Evolutionary conservation across 1,140 invertebrate genomes (phyloP).

Genomic region (Nasonia longicornis): DNA sequence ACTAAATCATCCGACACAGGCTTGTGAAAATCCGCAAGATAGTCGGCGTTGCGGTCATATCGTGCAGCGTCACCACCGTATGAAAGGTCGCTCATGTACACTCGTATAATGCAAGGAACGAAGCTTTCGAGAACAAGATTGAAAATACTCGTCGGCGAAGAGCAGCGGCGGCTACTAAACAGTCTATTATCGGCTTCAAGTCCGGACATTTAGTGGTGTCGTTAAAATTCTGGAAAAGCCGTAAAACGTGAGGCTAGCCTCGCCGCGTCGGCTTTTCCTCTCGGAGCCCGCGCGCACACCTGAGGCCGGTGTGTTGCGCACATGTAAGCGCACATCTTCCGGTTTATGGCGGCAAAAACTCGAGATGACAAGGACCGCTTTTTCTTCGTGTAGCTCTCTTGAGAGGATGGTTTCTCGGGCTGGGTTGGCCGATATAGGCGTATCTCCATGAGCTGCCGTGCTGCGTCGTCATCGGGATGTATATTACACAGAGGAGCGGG

Average conservation of each 20-base stretch:
- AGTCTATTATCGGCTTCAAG: slow-evolving; percentile 50
- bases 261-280: slow-evolving; percentile 41
- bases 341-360: slow-evolving; percentile 63
- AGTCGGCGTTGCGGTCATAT: not conserved
- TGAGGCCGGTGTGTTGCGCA: slow-evolving; percentile 35
- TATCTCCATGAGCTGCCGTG: slow-evolving; percentile 1
- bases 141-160: slow-evolving; percentile 24
- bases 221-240: slow-evolving; percentile 67
- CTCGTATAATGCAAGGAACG: slow-evolving; percentile 25
- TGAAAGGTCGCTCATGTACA: not conserved
- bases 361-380: slow-evolving; percentile 54
- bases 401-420: slow-evolving; percentile 7
- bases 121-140: slow-evolving; percentile 28
- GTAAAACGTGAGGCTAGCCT: slow-evolving; percentile 55
- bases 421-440: not conserved
- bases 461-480: not conserved
- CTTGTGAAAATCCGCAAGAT: slow-evolving; percentile 7
- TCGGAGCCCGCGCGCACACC: slow-evolving; percentile 31
- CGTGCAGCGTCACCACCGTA: not conserved
- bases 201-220: slow-evolving; percentile 57
- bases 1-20: not conserved
- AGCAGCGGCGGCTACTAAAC: slow-evolving; percentile 48
- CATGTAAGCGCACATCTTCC: slow-evolving; percentile 33
- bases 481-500: not conserved
- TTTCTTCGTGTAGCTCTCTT: slow-evolving; percentile 50